Base-by-base conservation (phyloP, 2,797 vertebrate species). In the Pachyuromys duprasi region DNA sequence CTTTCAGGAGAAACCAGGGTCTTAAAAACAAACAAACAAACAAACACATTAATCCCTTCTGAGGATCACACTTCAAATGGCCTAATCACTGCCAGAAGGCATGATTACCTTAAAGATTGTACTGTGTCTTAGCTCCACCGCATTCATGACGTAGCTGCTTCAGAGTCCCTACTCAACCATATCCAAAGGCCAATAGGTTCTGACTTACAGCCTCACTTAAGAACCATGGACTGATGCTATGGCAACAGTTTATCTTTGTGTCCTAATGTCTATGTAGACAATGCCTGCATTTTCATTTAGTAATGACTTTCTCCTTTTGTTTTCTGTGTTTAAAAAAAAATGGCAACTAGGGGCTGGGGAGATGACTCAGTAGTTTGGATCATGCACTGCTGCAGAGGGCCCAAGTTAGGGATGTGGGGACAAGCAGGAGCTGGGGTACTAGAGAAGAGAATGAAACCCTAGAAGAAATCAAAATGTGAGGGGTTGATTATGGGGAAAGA, bases 151-250 rank as follows among this genome's bases (percentile, higher is more conserved):
- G 4, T 14, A 17, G 18, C 28, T 42, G 86, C n/a, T 62, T 62
- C 55, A 36, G n/a, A 26, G 6, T 60, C 28, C 0, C 3, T 2
- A 13, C 11, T 33, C 13, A 55, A 9, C 8, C 28, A 20, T 33
- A 20, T 5, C 36, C 5, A 18, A 12, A 15, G 22, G 6, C 53
- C 0, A 36, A 1, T 26, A 49, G 18, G 28, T 28, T 84, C 53
- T 5, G 7, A 22, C 24, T 39, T 20, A 14, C 4, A 53, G 22
- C 12, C 13, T 79, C 22, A 20, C 3, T 18, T 24, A 6, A 42
- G 49, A n/a, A 9, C 4, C 62, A 3, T 8, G 1, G 12, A 53
- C 3, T 2, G n/a, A 9, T n/a, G 53, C 8, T 9, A 55, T 45
- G 53, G 6, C n/a, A 72, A 57, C 15, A 3, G 14, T n/a, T 18